Evolutionary conservation across 1,140 invertebrate genomes (phyloP).

Genomic region (Coboldia fuscipes): DNA sequence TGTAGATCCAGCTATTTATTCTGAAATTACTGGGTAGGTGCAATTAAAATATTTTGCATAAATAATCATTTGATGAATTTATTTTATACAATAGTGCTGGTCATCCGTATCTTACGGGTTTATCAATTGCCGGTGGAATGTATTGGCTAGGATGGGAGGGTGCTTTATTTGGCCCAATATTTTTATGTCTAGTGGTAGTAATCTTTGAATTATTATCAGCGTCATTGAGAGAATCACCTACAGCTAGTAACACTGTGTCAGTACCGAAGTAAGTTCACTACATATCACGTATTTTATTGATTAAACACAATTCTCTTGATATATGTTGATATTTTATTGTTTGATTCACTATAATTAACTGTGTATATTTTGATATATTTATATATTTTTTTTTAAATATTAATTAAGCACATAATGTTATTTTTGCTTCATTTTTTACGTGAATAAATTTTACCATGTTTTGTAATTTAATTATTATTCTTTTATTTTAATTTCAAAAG

Average conservation of each 20-base stretch:
- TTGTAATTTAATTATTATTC: not conserved
- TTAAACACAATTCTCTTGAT: too few species aligned
- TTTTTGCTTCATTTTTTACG: too few species aligned
- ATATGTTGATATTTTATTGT: too few species aligned
- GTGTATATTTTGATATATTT: too few species aligned
- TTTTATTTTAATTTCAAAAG: not conserved
- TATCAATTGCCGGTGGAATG: slow-evolving; percentile 95
- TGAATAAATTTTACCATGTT: not conserved
- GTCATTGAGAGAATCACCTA: slow-evolving; percentile 6
- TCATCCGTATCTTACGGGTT: slow-evolving; percentile 94
- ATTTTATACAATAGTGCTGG: slow-evolving; percentile 42
- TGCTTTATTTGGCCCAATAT: slow-evolving; percentile 84
- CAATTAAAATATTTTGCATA: not conserved
- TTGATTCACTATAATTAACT: too few species aligned
- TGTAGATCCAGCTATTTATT: slow-evolving; percentile 88
- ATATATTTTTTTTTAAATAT: too few species aligned
- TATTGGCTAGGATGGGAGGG: slow-evolving; percentile 93
- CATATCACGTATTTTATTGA: too few species aligned
- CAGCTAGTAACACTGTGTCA: too few species aligned
- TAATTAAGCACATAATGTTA: too few species aligned
- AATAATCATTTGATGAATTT: not conserved
- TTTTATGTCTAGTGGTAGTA: slow-evolving; percentile 45
- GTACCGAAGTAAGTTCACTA: too few species aligned
- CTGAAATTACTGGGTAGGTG: slow-evolving; percentile 87
- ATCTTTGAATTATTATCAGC: slow-evolving; percentile 17